Base-by-base conservation (phyloP, 1,140 invertebrate species). In the Micrasema longulum region DNA sequence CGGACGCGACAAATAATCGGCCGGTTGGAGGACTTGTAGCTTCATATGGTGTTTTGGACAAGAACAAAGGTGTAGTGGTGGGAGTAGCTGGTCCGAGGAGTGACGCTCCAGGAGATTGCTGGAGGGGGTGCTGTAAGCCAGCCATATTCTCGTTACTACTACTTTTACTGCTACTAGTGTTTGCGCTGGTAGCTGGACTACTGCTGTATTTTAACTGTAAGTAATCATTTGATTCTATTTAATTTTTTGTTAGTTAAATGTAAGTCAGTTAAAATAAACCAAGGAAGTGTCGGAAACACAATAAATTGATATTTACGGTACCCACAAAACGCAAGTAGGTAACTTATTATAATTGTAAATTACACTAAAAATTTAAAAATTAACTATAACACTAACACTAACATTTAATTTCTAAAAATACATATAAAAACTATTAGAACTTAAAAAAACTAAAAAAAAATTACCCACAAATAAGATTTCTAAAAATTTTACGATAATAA, bases 121-220 rank as follows among this genome's bases (percentile, higher is more conserved):
- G 80, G 26, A 82, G 77, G 69, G 82, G 82, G 14, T 87, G 87
- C 84, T 87, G 85, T 76, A 81, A 83, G 60, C 87, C 86, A 0
- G 86, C 86, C 0, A 84, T 88, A 67, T 76, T 88, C 14, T 77
- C 88, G 2, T 79, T 88, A 11, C 78, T 88, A 6, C 77, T 88
- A 16, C 81, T 87, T 11, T 78, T 88, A 0, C 80, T 88, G 18
- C 80, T 88, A 53, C 81, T 88, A 26, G 81, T 87, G 60, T 88
- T 88, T 74, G 84, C 88, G 0, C 79, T 88, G 76, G 84, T 89
- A 71, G 86, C 86, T 71, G 86, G 86, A 36, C 84, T 88, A 53
- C 80, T 88, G 20, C 82, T 89, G 9, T 88, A 88, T 77, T 86
- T 88, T 75, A 88, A 88, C 78, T 88, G 88, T 89, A 79, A 87